Conservation (phyloP, 2,888 invertebrate species). For the Eilema caniola region DNA sequence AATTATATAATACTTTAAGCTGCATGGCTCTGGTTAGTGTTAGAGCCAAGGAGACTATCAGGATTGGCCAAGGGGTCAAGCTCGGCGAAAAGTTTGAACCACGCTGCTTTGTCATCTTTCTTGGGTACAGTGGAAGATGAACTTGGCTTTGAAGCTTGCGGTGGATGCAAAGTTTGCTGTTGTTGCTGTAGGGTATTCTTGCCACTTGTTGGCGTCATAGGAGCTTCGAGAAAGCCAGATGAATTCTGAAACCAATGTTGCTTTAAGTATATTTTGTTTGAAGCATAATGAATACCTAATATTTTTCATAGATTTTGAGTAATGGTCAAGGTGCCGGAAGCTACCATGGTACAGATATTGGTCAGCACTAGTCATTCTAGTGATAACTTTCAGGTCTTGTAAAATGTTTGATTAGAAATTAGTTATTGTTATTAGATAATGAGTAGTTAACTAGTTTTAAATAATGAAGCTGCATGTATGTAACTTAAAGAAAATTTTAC, state of each 20-base stretch:
- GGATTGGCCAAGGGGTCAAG: conserved; percentile 96
- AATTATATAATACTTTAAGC: conserved; percentile 63
- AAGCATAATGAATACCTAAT: too few species aligned
- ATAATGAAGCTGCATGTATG: too few species aligned
- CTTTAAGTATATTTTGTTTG: neutral
- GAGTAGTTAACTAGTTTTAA: too few species aligned
- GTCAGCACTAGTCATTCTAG: neutral
- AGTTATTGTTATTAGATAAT: too few species aligned
- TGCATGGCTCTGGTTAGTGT: conserved; percentile 82
- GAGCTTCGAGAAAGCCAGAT: conserved; percentile 60
- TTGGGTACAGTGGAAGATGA: conserved; percentile 68
- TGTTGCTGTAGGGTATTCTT: conserved; percentile 51
- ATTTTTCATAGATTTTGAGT: neutral
- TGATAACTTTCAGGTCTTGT: neutral
- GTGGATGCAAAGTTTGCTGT: conserved; percentile 40
- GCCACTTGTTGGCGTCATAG: conserved; percentile 57
- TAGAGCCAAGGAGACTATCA: conserved; percentile 84
- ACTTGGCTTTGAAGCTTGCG: conserved; percentile 50
- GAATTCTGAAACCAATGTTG: conserved; percentile 63
- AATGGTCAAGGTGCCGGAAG: neutral
- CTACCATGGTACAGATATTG: neutral
- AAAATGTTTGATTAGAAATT: too few species aligned
- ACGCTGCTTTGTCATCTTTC: conserved; percentile 87
- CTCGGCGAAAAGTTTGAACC: conserved; percentile 97
- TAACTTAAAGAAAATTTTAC: too few species aligned